Conservation (phyloP, 2,888 invertebrate species). For the Koerneria pararmatus region DNA sequence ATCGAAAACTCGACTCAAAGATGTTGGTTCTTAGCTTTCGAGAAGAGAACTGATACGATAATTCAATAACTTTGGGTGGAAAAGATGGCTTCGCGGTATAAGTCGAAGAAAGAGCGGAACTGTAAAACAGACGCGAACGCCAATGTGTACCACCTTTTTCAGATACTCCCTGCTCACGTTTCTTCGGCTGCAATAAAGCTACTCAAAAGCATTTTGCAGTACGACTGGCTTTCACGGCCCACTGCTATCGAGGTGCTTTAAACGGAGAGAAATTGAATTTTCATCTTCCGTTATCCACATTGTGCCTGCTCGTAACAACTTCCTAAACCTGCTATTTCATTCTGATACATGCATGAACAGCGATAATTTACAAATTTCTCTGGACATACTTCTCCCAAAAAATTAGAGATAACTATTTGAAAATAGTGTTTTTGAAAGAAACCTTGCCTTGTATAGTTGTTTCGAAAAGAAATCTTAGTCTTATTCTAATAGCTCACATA, state of each 20-base stretch:
- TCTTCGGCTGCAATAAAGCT: neutral
- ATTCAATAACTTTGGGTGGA: no score
- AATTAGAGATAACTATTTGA: neutral
- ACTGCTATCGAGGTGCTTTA: neutral
- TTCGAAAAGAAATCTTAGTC: no score
- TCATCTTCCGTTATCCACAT: no score
- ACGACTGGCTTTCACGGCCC: constrained; percentile 3
- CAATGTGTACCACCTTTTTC: neutral
- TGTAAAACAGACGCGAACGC: neutral
- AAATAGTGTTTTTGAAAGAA: no score
- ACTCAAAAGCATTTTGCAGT: neutral
- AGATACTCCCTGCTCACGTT: neutral
- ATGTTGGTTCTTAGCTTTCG: neutral
- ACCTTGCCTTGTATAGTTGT: no score
- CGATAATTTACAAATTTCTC: neutral
- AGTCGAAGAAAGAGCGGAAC: no score
- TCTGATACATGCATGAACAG: neutral
- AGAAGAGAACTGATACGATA: no score
- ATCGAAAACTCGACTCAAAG: neutral
- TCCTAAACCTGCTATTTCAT: neutral
- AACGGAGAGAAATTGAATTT: no score
- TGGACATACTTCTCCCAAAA: neutral
- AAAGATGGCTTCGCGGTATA: no score
- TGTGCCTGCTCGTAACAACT: no score
- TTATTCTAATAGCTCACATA: no score